Conservation (phyloP, 2,797 vertebrate genomes). For the Anolis apletophallus region DNA sequence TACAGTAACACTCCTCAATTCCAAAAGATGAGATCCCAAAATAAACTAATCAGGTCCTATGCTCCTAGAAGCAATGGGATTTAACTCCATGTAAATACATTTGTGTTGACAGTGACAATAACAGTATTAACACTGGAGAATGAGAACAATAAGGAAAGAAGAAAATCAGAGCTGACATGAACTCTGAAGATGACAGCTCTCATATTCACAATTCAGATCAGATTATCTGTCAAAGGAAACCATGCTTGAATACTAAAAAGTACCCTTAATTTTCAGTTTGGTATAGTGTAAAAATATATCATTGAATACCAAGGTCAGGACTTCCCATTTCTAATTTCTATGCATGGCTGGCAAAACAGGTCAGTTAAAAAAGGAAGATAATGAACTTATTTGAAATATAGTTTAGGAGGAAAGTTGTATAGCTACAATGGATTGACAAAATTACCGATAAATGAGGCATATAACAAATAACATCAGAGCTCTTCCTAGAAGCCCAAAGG, state of each 20-base stretch:
- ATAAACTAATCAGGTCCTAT: neutral
- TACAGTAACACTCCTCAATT: neutral
- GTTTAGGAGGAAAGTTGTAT: too few relatives aligned
- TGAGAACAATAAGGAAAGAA: neutral
- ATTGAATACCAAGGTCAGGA: neutral
- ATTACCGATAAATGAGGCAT: too few relatives aligned
- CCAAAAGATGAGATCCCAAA: neutral
- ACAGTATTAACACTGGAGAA: neutral
- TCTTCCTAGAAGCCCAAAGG: too few relatives aligned
- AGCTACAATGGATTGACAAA: too few relatives aligned
- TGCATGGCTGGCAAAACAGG: too few relatives aligned
- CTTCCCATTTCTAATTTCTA: too few relatives aligned
- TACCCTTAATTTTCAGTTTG: neutral
- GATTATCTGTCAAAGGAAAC: neutral
- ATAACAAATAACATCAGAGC: too few relatives aligned
- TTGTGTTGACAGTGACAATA: conserved; percentile 12
- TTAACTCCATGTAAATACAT: conserved; percentile 5
- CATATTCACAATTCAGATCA: conserved; percentile 22
- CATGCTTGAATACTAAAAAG: neutral
- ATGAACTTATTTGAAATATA: too few relatives aligned
- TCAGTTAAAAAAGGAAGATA: too few relatives aligned
- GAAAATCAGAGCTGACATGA: conserved; percentile 3
- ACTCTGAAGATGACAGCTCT: conserved; percentile 2
- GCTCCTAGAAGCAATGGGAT: neutral
- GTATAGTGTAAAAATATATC: neutral